Evolutionary conservation across 1,140 invertebrate genomes (phyloP), one percentile per base, ranked within the genome.

Genomic region (Cecropterus lyciades): DNA sequence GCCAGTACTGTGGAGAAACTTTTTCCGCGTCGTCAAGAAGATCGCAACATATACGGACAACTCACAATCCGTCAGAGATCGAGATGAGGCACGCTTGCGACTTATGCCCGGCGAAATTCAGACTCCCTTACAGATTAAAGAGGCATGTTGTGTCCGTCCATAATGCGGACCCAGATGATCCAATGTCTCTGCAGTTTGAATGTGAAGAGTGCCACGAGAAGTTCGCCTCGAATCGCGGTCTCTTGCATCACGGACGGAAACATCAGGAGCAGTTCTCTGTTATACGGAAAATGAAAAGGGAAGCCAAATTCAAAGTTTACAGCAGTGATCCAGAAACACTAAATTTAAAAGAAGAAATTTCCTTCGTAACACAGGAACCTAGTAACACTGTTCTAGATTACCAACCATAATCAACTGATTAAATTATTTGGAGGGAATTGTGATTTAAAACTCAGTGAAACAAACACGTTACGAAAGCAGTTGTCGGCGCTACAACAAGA

Each of bases 11-110:
- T 27, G 75, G 74, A 0, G 84, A 88, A 53, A 70, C 80, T 0
- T 90, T 90, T 52, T 78, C 80, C 0, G 82, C 84, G 0, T 88
- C 87, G 0, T 90, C 87, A 0, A 70, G 85, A 55, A 59, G 82
- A 4, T 90, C 87, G 0, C 84, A 86, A 57, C 87, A 90, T 49
- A 75, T 90, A n/a, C 67, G 80, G 0, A 86, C 74, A 46, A 45
- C 45, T 2, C 85, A 90, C 53, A 82, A 75, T 20, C 65, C 43
- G 0, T n/a, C 62, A 0, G 71, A 80, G 17, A 67, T 69, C 0
- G 49, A 75, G 9, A 42, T 88, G 27, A 87, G 78, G 30, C 82
- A 90, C 51, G 71, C 57, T 0, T 90, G 87, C 45, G 56, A 75
- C 0, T 57, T 75, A 5, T 90, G 87, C 64, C 77, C 84, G 0